Conservation (phyloP, 2,888 invertebrate genomes). For the Stenoptilia bipunctidactyla region DNA sequence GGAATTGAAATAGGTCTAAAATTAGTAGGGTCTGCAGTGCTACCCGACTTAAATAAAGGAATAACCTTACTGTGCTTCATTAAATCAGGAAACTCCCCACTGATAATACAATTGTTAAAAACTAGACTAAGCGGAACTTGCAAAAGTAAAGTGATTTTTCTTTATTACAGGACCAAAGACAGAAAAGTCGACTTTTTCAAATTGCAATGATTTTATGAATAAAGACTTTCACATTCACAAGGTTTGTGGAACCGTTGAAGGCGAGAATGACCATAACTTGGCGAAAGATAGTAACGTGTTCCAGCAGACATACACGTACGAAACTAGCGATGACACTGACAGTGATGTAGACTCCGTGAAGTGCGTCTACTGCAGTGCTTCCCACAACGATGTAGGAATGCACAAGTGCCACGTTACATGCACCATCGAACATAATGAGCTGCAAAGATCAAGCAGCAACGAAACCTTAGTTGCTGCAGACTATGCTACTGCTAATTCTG, state of each 20-base stretch:
- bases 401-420: constrained; percentile 54
- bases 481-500: constrained; percentile 21
- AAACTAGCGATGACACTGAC: constrained; percentile 59
- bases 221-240: constrained; percentile 55
- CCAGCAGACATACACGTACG: constrained; percentile 18
- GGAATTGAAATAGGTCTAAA: too few relatives aligned
- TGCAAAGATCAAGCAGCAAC: constrained; percentile 49
- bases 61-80: too few relatives aligned
- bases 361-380: constrained; percentile 54
- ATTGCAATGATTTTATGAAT: constrained; percentile 47
- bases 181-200: constrained; percentile 12
- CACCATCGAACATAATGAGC: constrained; percentile 48
- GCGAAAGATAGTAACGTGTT: constrained; percentile 28
- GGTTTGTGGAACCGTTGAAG: constrained; percentile 35
- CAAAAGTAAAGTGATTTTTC: not conserved
- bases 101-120: too few relatives aligned
- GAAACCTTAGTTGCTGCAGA: constrained; percentile 58
- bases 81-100: too few relatives aligned
- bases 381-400: constrained; percentile 43
- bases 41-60: too few relatives aligned
- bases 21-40: too few relatives aligned
- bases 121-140: too few relatives aligned
- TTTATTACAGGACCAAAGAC: too few relatives aligned
- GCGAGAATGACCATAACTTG: constrained; percentile 49
- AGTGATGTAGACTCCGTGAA: constrained; percentile 61